Base-by-base conservation (phyloP, 1,140 invertebrate species). In the Rhagoletis zephyria region DNA sequence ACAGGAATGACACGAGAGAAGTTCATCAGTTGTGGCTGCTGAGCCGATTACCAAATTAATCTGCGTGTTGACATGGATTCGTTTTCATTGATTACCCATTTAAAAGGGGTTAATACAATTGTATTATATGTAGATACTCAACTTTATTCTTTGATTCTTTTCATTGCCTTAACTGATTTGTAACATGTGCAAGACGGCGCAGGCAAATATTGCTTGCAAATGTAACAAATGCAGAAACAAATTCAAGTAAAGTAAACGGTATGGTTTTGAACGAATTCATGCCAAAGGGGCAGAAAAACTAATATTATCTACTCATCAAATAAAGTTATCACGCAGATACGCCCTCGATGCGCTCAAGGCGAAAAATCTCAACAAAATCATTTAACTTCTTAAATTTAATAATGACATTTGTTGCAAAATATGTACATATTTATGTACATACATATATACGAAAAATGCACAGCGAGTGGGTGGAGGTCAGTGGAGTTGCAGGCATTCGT, bases 41-140 rank as follows among this genome's bases (percentile, higher is more conserved):
- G 48, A 81, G 74, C 48, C 74, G 74, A 81, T 81, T 81, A 81
- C 48, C 48, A 81, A 81, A 81, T 81, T 81, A 81, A 81, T 51
- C 48, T 81, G 74, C 74, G 74, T 81, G 74, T 81, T 81, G 74
- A 81, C 74, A 81, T 81, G 74, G 48, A 51, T 81, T 81, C 74
- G 16, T 81, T 56, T 81, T 81, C 48, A 81, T 81, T 81, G 74
- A 81, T 81, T 81, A 81, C 45, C 74, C 48, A 81, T 56, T 81
- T 81, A 81, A 81, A 81, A 81, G 74, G 74, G 74, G 74, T 81
- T 81, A 81, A 81, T 56, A 81, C 45, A 81, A 56, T 56, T 81
- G 48, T 81, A 56, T 81, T n/a, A 56, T 56, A 19, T 81, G 14
- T 51, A 56, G 51, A 56, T 56, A 5, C 16, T 81, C 48, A 9